Base-by-base conservation (phyloP, 35 echinoderm and acorn worm species). In the Patiria miniata region DNA sequence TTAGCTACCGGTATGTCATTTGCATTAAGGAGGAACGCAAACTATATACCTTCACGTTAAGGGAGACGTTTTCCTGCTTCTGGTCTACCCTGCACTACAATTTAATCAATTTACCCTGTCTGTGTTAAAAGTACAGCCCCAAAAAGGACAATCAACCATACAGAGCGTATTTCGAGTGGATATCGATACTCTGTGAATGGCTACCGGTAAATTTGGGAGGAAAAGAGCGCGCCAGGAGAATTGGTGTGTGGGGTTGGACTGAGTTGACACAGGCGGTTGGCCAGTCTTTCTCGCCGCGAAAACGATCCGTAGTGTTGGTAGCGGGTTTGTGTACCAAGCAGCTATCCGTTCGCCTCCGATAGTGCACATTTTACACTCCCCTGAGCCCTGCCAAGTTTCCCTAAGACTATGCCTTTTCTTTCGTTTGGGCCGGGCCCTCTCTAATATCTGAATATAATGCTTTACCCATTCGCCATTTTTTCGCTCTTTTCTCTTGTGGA, bases 141-240 rank as follows among this genome's bases (percentile, higher is more conserved):
- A 30, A 68, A 73, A 73, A 73, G 65, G 65, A 73, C 65, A 73
- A 73, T 73, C 65, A 73, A 73, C 65, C 65, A 9, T 34, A 73
- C 10, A 23, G 30, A 23, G 19, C 65, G 29, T 73, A 7, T 73
- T 73, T 73, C 65, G 29, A 12, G 26, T 34, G 22, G 65, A 26
- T 34, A 73, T 73, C 65, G 65, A 73, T 73, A 73, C 65, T 34
- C 19, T 73, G 26, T 34, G 65, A 32, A 26, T 73, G 65, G 65
- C 34, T 23, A 30, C 26, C 34, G 65, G 65, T 73, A 73, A 73
- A 73, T 32, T 73, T 73, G 8, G 34, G 29, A 28, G 8, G 34
- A 73, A 73, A 73, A 73, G 26, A 34, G 65, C 65, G 65, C 65
- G 65, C 65, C 65, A 73, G 0, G 65, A 73, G 65, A 73, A 73